Percentiles rank a stretch among this genome's conserved stretches.
Evolutionary conservation across 2,113 vertebrate species (phyloP).

Genomic region (Chrysochloris asiatica): DNA sequence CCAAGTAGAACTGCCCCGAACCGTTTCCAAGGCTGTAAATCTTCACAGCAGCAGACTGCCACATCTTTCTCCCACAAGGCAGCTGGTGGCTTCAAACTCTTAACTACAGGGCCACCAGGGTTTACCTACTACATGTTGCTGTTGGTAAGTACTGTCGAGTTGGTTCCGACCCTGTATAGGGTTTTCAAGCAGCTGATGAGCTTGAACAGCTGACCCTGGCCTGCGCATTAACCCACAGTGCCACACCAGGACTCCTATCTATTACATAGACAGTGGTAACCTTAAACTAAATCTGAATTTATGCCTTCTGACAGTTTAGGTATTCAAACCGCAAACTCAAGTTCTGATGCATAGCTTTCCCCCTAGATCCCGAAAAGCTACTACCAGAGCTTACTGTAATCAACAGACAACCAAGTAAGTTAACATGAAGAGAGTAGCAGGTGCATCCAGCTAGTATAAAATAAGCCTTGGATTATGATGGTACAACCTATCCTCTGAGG

Average conservation of each 20-base stretch:
- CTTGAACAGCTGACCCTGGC: too few species aligned
- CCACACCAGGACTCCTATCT: too few species aligned
- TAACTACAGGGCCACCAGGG: not conserved
- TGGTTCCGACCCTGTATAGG: too few species aligned
- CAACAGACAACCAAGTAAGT: not conserved
- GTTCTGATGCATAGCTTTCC: not conserved
- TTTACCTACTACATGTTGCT: too few species aligned
- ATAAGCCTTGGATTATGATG: not conserved
- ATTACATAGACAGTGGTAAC: not conserved
- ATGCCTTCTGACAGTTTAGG: not conserved
- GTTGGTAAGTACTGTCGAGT: too few species aligned
- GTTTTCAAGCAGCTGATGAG: too few species aligned
- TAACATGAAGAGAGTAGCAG: not conserved
- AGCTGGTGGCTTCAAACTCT: not conserved
- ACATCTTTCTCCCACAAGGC: not conserved
- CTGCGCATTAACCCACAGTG: too few species aligned
- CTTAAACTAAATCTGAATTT: conserved; percentile 33
- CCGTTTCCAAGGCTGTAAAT: not conserved
- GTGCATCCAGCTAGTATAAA: not conserved
- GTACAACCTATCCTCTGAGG: not conserved
- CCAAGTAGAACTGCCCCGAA: not conserved
- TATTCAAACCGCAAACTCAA: conserved; percentile 38
- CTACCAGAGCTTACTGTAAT: not conserved
- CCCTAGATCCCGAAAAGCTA: not conserved
- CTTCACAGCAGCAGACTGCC: not conserved